Percentiles rank a stretch among this genome's conserved stretches.
Evolutionary conservation across 2,797 vertebrate genomes (phyloP).

Genomic region (Glyptemys insculpta): DNA sequence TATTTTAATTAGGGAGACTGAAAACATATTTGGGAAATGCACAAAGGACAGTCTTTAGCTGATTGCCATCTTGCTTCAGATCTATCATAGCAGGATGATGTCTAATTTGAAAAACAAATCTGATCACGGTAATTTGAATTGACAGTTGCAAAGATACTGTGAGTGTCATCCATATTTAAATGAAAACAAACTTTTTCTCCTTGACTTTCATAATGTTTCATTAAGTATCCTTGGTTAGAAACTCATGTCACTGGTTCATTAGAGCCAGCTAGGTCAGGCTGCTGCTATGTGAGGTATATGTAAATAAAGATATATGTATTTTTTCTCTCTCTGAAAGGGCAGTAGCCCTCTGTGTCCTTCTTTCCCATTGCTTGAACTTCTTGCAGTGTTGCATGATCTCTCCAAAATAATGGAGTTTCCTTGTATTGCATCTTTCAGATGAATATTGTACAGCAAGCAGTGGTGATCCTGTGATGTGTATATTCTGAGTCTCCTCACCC

Average conservation of each 20-base stretch:
- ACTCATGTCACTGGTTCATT: constrained; percentile 16
- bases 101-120: constrained; percentile 31
- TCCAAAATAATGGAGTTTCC: neutral
- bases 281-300: neutral
- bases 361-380: neutral
- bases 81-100: neutral
- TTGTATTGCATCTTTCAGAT: neutral
- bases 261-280: neutral
- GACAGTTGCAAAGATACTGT: constrained; percentile 63
- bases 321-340: neutral
- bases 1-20: neutral
- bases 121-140: constrained; percentile 39
- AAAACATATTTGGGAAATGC: constrained; percentile 4
- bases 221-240: constrained; percentile 44
- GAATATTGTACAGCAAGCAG: neutral
- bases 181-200: constrained; percentile 52
- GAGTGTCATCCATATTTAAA: constrained; percentile 52
- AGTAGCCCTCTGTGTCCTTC: neutral
- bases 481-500: neutral
- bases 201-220: constrained; percentile 57
- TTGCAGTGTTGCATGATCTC: neutral
- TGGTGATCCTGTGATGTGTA: neutral
- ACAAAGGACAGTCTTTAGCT: neutral
- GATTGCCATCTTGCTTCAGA: neutral
- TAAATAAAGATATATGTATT: neutral